Base-by-base conservation (phyloP, 2,113 vertebrate species). In the Notechis scutatus region DNA sequence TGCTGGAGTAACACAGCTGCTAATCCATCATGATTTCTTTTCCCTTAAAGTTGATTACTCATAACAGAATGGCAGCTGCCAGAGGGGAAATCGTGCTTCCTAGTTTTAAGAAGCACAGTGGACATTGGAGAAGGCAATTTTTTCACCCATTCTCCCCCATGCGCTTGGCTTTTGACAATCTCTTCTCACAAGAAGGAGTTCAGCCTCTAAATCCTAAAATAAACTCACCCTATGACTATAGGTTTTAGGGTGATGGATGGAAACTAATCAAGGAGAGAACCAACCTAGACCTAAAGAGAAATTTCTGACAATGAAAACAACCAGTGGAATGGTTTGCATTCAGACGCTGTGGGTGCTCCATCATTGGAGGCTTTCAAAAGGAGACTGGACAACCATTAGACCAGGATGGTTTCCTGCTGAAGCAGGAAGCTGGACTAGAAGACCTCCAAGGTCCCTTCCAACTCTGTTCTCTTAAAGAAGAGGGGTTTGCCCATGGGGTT, bases 1-100 rank as follows among this genome's bases (percentile, higher is more conserved):
- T 39, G 29, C 1, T 2, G 3, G 56, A 45, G 69, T 56, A 26
- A 81, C 0, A 0, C 0, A 0, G 64, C 69, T 87, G 69, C 1
- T 81, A 45, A 3, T 0, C 56, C 5, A 21, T 42, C 69, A 0
- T 0, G 0, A 74, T 42, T 7, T 4, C 23, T 91, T 1, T 29
- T 85, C 50, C 34, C 2, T 74, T 1, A 1, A 61, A 91, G 91
- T 86, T 0, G 0, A 50, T 52, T 52, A 56, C 87, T 89, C 89
- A 88, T 74, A 91, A 59, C 52, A 0, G 0, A 15, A 91, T 50
- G 91, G 54, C 59, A 47, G 29, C 42, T 0, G 0, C 90, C 91
- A 89, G 69, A 85, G 50, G 15, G n/a, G 34, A 29, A 92, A 89
- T 59, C 47, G 85, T 55, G 6, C 34, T 54, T 87, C 23, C 45